These are phyloP conservation scores for Loriculus beryllinus DNA, from an alignment of 2,797 vertebrate genomes.

Conservation along the genomic window DNA sequence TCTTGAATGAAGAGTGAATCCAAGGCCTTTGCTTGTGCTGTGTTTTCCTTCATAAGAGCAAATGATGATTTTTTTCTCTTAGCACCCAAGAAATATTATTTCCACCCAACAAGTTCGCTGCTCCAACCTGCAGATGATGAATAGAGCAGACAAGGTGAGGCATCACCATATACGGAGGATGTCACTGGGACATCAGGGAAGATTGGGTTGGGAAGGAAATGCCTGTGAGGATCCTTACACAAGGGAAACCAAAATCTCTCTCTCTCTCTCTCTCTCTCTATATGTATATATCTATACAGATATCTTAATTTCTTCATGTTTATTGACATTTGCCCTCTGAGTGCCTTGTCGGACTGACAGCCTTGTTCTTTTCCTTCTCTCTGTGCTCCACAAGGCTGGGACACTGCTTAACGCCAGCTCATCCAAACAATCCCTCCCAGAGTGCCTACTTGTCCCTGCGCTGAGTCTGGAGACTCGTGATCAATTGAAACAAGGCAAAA, in stretches of 20 bases:
- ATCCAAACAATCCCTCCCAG: neutral
- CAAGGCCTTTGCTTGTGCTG: neutral
- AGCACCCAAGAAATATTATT: neutral
- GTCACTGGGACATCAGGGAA: rapidly evolving
- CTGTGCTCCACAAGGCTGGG: neutral
- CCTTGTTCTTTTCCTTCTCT: neutral
- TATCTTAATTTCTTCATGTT: neutral
- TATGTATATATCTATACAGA: neutral
- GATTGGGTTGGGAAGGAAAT: neutral
- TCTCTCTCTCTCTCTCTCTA: no score
- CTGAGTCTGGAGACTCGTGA: rapidly evolving
- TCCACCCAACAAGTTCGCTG: neutral
- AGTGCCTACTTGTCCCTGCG: rapidly evolving
- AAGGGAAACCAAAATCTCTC: neutral
- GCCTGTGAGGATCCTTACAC: neutral
- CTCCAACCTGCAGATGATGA: neutral
- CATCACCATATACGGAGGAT: rapidly evolving
- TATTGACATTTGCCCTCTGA: neutral
- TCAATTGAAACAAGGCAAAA: neutral
- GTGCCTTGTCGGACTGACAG: neutral
- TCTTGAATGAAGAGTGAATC: neutral
- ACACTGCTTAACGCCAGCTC: rapidly evolving
- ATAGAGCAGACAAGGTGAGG: neutral
- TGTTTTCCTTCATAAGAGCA: neutral
- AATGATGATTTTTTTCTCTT: neutral